Conservation (phyloP, 2,888 invertebrate species). For the Scaptomyza parva region DNA sequence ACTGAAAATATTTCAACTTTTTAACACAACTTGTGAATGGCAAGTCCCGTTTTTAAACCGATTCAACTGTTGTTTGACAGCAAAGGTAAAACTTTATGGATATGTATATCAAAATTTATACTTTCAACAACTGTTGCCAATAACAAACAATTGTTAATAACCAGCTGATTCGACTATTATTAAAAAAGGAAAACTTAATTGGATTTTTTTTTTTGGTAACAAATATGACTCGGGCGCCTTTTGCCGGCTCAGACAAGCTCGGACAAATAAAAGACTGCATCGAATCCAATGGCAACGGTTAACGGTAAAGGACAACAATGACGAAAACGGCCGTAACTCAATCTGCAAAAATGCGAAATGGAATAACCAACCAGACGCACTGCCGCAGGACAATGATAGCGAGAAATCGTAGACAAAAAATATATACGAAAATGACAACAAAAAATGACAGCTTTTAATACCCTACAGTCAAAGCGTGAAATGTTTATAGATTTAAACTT, state of each 20-base stretch:
- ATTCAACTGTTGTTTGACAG: not conserved
- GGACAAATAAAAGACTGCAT: conserved; percentile 19
- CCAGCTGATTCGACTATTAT: not conserved
- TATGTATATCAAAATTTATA: not conserved
- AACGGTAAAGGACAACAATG: conserved; percentile 20
- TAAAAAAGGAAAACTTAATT: not conserved
- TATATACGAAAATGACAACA: conserved; percentile 1
- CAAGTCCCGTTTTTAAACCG: not conserved
- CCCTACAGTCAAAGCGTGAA: conserved; percentile 20
- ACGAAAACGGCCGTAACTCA: conserved; percentile 60
- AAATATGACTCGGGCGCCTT: not conserved
- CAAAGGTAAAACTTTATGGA: conserved; percentile 2
- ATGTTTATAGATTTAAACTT: not conserved
- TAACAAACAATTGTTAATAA: not conserved
- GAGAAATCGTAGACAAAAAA: conserved; percentile 16
- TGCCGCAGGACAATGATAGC: conserved; percentile 53
- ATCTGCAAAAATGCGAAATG: conserved; percentile 64
- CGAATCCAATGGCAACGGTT: conserved; percentile 13
- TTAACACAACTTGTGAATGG: not conserved
- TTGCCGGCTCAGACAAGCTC: not conserved
- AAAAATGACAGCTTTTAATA: conserved; percentile 32
- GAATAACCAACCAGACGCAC: conserved; percentile 37
- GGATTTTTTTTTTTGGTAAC: not conserved
- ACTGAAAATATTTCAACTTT: not conserved
- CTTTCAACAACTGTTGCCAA: not conserved